Evolutionary conservation across 1,140 invertebrate genomes (phyloP).

Genomic region (Panonychus citri): DNA sequence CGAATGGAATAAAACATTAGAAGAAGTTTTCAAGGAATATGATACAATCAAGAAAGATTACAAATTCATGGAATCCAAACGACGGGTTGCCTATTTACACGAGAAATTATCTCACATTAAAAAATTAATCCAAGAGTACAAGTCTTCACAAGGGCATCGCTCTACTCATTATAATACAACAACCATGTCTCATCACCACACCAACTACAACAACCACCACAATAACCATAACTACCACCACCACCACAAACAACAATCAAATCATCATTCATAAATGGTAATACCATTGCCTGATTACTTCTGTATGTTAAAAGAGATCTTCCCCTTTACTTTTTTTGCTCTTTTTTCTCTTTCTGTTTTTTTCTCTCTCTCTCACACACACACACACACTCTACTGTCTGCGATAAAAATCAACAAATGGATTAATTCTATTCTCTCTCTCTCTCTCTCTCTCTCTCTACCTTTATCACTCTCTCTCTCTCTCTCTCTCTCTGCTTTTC

Average conservation of each 20-base stretch:
- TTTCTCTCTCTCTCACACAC: neutral
- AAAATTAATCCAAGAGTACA: constrained; percentile 35
- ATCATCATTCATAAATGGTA: neutral
- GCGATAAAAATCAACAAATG: neutral
- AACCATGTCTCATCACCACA: neutral
- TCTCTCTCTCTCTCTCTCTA: neutral
- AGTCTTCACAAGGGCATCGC: neutral
- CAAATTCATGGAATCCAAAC: constrained; percentile 41
- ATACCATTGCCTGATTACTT: neutral
- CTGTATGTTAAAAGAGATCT: neutral
- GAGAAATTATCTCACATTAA: constrained; percentile 74
- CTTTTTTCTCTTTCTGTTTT: neutral
- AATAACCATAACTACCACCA: neutral
- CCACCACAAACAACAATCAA: neutral
- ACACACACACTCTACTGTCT: neutral
- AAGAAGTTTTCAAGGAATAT: constrained; percentile 57
- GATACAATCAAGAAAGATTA: constrained; percentile 44
- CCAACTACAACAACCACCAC: neutral
- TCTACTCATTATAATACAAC: neutral
- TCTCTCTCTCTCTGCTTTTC: neutral
- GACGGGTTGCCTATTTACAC: constrained; percentile 59
- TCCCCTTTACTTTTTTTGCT: neutral
- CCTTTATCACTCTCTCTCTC: neutral
- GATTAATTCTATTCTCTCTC: neutral
- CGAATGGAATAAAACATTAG: constrained; percentile 35